A percentile compares a stretch with the other conserved stretches of the same genome.
Conservation (phyloP, 2,113 vertebrate species). For the Pachypanchax playfairii region DNA sequence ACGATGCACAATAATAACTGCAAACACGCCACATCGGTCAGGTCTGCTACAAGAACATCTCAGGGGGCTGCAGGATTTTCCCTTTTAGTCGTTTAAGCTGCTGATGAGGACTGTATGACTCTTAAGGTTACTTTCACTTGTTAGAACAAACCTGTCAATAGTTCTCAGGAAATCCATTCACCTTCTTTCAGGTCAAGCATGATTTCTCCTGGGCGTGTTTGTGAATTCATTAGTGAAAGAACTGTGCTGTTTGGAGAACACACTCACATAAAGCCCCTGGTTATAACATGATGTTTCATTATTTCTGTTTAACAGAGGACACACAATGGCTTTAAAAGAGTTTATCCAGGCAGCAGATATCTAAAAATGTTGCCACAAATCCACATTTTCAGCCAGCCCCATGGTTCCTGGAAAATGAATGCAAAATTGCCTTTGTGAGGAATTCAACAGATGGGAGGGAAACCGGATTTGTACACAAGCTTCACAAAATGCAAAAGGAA, state of each 20-base stretch:
- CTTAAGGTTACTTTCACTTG: conserved; percentile 57
- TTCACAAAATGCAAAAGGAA: conserved; percentile 45
- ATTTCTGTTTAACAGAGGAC: conserved; percentile 6
- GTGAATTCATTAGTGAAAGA: conserved; percentile 62
- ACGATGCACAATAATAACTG: not conserved
- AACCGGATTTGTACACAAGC: conserved; percentile 37
- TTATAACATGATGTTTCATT: not conserved
- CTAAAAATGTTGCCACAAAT: conserved; percentile 25
- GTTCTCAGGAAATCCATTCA: conserved; percentile 67
- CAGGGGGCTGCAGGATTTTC: conserved; percentile 33
- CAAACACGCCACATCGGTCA: not conserved
- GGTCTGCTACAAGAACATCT: conserved; percentile 24
- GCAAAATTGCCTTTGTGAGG: conserved; percentile 21
- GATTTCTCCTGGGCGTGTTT: conserved; percentile 51
- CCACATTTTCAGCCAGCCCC: conserved; percentile 28
- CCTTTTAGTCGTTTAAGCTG: conserved; percentile 49
- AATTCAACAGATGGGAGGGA: conserved; percentile 7
- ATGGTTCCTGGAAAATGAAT: conserved; percentile 43
- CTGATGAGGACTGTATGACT: conserved; percentile 51
- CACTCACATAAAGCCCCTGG: conserved; percentile 5
- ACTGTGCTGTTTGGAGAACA: conserved; percentile 21
- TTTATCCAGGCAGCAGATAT: conserved; percentile 38
- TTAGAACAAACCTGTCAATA: conserved; percentile 71
- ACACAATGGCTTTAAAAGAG: conserved; percentile 29
- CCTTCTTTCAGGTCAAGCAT: conserved; percentile 67